Conservation (phyloP, 2,888 invertebrate genomes). For the Automeris io region DNA sequence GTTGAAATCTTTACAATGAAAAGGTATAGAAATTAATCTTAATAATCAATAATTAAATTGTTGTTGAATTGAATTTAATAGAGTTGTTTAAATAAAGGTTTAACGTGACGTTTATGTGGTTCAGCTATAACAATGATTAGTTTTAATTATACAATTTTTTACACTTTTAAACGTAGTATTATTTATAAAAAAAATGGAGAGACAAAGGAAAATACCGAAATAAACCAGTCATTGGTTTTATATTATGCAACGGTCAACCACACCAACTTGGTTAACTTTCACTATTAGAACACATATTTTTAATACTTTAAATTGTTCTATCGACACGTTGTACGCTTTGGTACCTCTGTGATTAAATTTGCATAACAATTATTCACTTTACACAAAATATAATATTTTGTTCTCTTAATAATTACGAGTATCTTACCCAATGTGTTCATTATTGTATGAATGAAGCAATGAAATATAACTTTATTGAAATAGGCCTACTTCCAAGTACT, state of each 20-base stretch:
- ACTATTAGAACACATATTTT: conserved; percentile 18
- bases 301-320: conserved; percentile 6
- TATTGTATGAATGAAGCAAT: no score
- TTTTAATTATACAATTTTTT: no score
- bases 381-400: not conserved
- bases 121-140: no score
- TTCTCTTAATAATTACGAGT: conserved; percentile 18
- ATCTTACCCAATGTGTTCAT: no score
- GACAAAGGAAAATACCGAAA: conserved; percentile 12
- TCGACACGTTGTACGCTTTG: not conserved
- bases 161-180: not conserved
- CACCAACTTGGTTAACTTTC: conserved; percentile 19
- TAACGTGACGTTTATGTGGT: no score
- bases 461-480: no score
- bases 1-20: conserved; percentile 13
- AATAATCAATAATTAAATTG: no score
- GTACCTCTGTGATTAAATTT: conserved; percentile 3
- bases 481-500: no score
- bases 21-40: no score
- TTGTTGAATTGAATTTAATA: no score
- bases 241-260: conserved; percentile 18
- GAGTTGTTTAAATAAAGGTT: no score
- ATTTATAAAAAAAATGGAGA: conserved; percentile 19
- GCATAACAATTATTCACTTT: conserved; percentile 5
- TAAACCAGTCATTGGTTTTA: conserved; percentile 11